These are phyloP conservation scores for Dione vanillae DNA, from an alignment of 2,888 invertebrate species.

Conservation along the genomic window DNA sequence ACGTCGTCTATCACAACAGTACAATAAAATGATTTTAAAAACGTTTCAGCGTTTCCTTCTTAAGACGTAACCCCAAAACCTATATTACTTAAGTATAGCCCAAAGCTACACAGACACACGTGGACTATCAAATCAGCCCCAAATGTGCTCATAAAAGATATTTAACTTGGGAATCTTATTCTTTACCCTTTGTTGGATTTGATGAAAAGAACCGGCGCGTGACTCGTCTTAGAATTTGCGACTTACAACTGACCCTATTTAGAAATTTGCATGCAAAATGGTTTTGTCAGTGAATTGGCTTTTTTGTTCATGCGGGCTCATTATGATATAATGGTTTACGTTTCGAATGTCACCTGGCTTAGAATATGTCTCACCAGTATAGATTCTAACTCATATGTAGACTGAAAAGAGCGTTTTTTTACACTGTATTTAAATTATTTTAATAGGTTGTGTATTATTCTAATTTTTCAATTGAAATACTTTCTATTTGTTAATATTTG, in stretches of 20 bases:
- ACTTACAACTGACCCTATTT: constrained; percentile 53
- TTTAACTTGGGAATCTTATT: constrained; percentile 25
- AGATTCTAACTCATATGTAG: neutral
- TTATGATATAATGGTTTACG: constrained; percentile 46
- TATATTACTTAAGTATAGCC: neutral
- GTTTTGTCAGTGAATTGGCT: constrained; percentile 48
- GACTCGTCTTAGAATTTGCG: constrained; percentile 45
- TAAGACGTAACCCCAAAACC: neutral
- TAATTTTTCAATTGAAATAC: too few species aligned
- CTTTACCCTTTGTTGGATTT: constrained; percentile 19
- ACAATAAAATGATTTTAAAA: too few species aligned
- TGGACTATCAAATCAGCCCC: constrained; percentile 26
- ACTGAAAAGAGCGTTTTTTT: too few species aligned
- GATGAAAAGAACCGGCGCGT: constrained; percentile 37
- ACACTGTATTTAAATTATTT: too few species aligned
- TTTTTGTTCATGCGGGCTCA: constrained; percentile 59
- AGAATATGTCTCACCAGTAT: neutral
- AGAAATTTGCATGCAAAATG: constrained; percentile 56
- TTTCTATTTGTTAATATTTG: too few species aligned
- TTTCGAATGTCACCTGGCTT: constrained; percentile 29
- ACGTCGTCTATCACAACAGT: too few species aligned
- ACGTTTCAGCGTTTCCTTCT: too few species aligned
- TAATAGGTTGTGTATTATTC: too few species aligned
- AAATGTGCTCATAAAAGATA: constrained; percentile 29
- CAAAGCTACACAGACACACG: constrained; percentile 22